Base-by-base conservation (phyloP, 35 echinoderm and acorn worm genomes). In the Amphiura filiformis region DNA sequence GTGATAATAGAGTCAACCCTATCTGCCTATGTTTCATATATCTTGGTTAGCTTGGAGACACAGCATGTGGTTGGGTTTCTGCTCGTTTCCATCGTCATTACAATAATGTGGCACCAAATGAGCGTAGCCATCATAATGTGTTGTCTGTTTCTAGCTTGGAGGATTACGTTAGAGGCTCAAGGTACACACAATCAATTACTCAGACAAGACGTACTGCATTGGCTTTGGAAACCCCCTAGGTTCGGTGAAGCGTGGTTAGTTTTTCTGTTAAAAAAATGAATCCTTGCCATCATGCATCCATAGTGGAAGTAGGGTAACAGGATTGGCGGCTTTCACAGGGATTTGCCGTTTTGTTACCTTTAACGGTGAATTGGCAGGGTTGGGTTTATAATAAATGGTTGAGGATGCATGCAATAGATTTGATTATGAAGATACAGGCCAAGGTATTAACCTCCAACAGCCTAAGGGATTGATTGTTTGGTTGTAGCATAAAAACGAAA, bases 161-260 rank as follows among this genome's bases (percentile, higher is more conserved):
- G 61, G 61, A 70, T 4, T 26, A n/a, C 17, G 26, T 18, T 13
- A 18, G 61, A 23, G 28, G 28, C 61, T 70, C 61, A 70, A 70
- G 61, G 61, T 26, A 70, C 61, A 70, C 28, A 4, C 61, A 70
- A 70, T 70, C 61, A 70, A 70, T 70, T 70, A 70, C 61, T n/a
- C 1, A 70, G 61, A 11, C 26, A 23, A 70, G 17, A 70, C 61
- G 61, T n/a, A n/a, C n/a, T n/a, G 61, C 26, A n/a, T n/a, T n/a
- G 61, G 28, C 15, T 18, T 26, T 15, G 26, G 28, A 70, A 70
- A 70, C 61, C 61, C 28, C 26, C 7, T 26, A 30, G 28, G 61
- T n/a, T n/a, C n/a, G n/a, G n/a, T n/a, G n/a, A n/a, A 30, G 28
- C 7, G 61, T 70, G 61, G 26, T n/a, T 5, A 4, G 15, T 70